Base-by-base conservation (phyloP, 2,888 invertebrate genomes). In the Polydrusus cervinus region DNA sequence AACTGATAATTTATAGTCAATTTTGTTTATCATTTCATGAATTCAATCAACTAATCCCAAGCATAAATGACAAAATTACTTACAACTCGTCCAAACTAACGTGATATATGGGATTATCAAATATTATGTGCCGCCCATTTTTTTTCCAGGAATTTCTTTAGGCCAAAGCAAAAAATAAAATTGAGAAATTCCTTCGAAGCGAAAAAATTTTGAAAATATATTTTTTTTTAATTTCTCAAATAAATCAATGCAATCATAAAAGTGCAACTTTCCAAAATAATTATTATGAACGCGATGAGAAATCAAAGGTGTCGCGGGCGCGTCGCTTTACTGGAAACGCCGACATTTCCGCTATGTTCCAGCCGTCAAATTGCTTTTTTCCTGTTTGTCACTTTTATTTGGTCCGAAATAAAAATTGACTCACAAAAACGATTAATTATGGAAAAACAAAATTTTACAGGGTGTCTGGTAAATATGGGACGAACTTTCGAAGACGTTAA, bases 341-440 rank as follows among this genome's bases (percentile, higher is more conserved):
- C 57, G 45, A 16, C 47, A 43, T 49, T 65, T 65, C 65, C 65
- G 65, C 30, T 60, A 38, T 10, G 16, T 16, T 34, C 14, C 70
- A 61, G 45, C 66, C 72, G 73, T 73, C 73, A 73, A 73, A 73
- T 73, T 73, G 73, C 68, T 68, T 67, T 68, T 73, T 73, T 73
- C 73, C 73, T 73, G 73, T 73, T 73, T 73, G 71, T 71, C 71
- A 65, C 71, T 71, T 64, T 43, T 61, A 60, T 61, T 72, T 72
- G 68, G 71, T 25, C 65, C 65, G 60, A 67, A 73, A 73, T 67
- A 73, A 67, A 73, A 73, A 67, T 67, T 61, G 34, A 71, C 53
- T 18, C 18, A 20, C 30, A 64, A 71, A 60, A 62, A 34, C 55
- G 64, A 64, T 71, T 71, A 71, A 71, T 71, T 71, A 71, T 57